These are phyloP conservation scores for Orthonyx spaldingii DNA, from an alignment of 2,113 vertebrate species.

Conservation along the genomic window DNA sequence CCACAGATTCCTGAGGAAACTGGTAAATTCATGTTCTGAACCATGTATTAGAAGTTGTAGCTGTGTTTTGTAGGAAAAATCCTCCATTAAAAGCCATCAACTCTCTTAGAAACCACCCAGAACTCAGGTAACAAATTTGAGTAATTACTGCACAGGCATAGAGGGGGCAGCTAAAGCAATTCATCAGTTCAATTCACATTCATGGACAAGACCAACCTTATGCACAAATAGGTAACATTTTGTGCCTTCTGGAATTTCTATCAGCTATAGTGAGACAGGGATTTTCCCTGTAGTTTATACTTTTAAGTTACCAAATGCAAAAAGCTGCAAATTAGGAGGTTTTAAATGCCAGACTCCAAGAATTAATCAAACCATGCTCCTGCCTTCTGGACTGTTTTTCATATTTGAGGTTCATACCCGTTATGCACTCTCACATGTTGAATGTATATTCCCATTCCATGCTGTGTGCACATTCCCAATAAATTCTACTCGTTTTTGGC, in stretches of 20 bases:
- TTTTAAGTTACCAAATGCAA: not conserved
- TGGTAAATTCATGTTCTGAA: not conserved
- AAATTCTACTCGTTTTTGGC: not conserved
- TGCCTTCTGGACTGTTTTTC: not conserved
- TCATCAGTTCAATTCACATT: not conserved
- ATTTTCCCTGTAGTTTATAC: not conserved
- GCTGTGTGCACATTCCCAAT: not conserved
- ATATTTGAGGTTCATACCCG: not conserved
- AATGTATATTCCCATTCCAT: not conserved
- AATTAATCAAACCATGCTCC: not conserved
- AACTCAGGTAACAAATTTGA: not conserved
- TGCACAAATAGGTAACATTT: not conserved
- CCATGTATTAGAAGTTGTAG: not conserved
- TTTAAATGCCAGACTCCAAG: not conserved
- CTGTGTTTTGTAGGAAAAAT: not conserved
- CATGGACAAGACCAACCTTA: not conserved
- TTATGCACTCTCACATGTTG: not conserved
- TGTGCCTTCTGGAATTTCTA: not conserved
- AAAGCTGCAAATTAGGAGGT: not conserved
- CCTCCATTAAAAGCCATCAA: not conserved
- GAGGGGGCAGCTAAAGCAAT: not conserved
- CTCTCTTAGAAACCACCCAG: not conserved
- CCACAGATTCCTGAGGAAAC: not conserved
- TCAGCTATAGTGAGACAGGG: not conserved
- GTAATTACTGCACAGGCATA: not conserved